A percentile compares a stretch with the other conserved stretches of the same genome.
phyloP scores from a whole-genome alignment of 92 coral and sea anemone genomes.

The Anthopleura xanthogrammica region DNA sequence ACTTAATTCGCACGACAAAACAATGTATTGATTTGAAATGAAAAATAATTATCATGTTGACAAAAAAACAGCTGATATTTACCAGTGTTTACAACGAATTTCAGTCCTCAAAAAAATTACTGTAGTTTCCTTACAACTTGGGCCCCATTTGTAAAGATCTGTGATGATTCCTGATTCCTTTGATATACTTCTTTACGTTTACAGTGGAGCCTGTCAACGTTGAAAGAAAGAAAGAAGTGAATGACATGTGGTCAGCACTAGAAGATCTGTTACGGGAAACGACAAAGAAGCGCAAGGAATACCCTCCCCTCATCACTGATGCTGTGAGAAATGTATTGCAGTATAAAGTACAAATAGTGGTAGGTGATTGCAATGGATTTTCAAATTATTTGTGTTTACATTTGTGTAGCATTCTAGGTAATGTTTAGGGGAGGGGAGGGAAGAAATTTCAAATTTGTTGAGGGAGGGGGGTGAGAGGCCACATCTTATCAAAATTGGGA shows the following conservation, averaged over 20 bases:
- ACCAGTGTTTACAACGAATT: no score
- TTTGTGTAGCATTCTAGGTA: no score
- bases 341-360: slow-evolving; percentile 49
- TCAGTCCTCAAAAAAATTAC: no score
- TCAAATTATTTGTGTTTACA: not conserved
- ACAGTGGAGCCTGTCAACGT: slow-evolving; percentile 63
- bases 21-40: not conserved
- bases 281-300: slow-evolving; percentile 76
- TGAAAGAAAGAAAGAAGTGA: slow-evolving; percentile 65
- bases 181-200: not conserved
- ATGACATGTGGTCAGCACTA: slow-evolving; percentile 73
- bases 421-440: no score
- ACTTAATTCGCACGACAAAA: not conserved
- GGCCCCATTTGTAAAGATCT: no score
- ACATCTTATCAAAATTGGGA: no score
- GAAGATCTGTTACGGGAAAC: slow-evolving; percentile 76
- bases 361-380: slow-evolving; percentile 11
- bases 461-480: no score
- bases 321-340: slow-evolving; percentile 42
- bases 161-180: no score
- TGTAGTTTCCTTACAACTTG: no score
- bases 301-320: slow-evolving; percentile 73
- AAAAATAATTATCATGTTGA: no score
- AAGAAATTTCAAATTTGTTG: no score
- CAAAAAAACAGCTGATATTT: not conserved